These are phyloP conservation scores for Macroglossus sobrinus DNA, from an alignment of 2,113 vertebrate genomes.

Conservation along the genomic window DNA sequence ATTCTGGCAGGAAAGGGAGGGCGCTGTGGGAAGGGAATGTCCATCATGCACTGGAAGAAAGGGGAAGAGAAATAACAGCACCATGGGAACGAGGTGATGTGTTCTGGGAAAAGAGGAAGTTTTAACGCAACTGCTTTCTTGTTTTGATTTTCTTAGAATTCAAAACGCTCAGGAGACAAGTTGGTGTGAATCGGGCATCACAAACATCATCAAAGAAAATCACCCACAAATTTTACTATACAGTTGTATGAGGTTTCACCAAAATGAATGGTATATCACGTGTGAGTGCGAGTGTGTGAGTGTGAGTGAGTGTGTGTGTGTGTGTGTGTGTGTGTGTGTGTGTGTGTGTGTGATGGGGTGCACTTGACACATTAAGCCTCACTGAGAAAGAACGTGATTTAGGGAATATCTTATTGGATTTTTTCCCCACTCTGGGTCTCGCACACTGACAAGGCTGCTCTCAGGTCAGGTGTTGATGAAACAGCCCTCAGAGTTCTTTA, in stretches of 20 bases:
- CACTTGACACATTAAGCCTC: neutral
- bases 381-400: neutral
- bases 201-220: neutral
- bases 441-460: neutral
- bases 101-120: slow-evolving; percentile 52
- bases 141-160: slow-evolving; percentile 66
- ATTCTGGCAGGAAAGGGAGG: neutral
- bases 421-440: neutral
- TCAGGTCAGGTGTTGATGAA: neutral
- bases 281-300: rapidly evolving
- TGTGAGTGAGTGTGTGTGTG: rapidly evolving
- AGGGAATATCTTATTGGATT: neutral
- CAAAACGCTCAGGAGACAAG: slow-evolving; percentile 9
- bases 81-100: neutral
- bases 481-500: neutral
- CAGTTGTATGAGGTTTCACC: neutral
- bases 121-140: neutral
- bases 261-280: neutral
- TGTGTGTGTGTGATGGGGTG: neutral
- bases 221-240: neutral
- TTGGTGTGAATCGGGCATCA: neutral
- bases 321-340: rapidly evolving
- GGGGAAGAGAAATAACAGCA: slow-evolving; percentile 46
- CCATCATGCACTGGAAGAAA: neutral
- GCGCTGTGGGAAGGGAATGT: too few relatives aligned